Evolutionary conservation across 2,888 invertebrate genomes (phyloP), one percentile per base, ranked within the genome.

Genomic region (Arctia plantaginis): DNA sequence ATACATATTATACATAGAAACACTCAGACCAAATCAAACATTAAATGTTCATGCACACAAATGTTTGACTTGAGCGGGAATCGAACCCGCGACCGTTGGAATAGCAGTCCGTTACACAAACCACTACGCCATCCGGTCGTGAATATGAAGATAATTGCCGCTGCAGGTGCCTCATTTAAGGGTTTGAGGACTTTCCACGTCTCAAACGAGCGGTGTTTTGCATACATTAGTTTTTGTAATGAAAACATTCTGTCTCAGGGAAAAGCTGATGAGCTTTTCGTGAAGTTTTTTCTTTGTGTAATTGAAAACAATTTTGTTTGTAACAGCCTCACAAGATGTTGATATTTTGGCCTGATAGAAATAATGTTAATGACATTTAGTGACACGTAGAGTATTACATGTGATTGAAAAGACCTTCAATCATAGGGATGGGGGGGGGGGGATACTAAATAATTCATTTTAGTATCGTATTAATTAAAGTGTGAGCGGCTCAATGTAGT

Each of bases 211-310:
- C 67, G 65, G 55, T 74, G 59, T 75, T 78, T 75, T 78, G 74
- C 82, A 82, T 81, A 70, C 67, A 77, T 76, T 74, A 71, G 67
- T 74, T 74, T 80, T 77, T 79, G 74, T 72, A 79, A 82, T 77
- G 69, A 35, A 79, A 81, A 65, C 59, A 41, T 35, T 75, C 33
- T 72, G 67, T 73, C 66, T 70, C 18, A 27, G n/a, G 65, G 51
- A 66, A 47, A 41, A 39, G 23, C 39, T 71, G 35, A 74, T 71
- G 44, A 67, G 55, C 33, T 35, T 65, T 33, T 64, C 35, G 23
- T 47, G 59, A 27, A 66, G 66, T 66, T 59, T 62, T 59, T 18
- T 70, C 47, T n/a, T 59, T 55, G n/a, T 70, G 23, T 66, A 33
- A 41, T 66, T 66, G 41, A 66, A 66, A 62, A 35, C n/a, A 44